Evolutionary conservation across 1,140 invertebrate genomes (phyloP).

Genomic region (Drosophila ohnishii): DNA sequence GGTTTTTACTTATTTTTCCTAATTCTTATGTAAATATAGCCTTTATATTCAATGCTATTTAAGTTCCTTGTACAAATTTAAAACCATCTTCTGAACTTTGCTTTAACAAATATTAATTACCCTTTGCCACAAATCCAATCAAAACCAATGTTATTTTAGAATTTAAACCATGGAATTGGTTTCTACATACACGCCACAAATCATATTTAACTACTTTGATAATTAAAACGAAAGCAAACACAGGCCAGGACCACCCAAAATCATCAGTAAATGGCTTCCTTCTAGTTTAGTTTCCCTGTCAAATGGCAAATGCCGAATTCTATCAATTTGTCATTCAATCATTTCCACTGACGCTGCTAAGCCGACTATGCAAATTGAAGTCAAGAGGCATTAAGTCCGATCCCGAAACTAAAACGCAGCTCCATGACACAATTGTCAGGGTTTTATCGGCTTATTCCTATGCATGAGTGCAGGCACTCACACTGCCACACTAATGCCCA

Average conservation of each 20-base stretch:
- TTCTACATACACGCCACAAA: background rate
- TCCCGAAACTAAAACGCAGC: conserved; percentile 54
- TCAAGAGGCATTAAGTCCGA: conserved; percentile 57
- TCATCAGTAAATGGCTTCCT: conserved; percentile 8
- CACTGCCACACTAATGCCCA: conserved; percentile 12
- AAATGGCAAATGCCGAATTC: conserved; percentile 36
- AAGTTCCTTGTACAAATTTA: background rate
- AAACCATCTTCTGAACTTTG: background rate
- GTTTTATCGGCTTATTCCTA: conserved; percentile 54
- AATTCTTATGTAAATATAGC: background rate
- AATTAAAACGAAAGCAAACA: conserved; percentile 22
- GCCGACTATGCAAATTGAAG: conserved; percentile 63
- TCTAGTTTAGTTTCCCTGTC: conserved; percentile 30
- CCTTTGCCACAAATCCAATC: background rate
- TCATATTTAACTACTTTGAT: conserved; percentile 9
- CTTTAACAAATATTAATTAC: background rate
- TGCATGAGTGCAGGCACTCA: conserved; percentile 50
- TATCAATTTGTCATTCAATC: conserved; percentile 51
- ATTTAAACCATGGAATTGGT: background rate
- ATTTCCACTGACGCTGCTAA: conserved; percentile 40
- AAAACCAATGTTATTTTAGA: background rate
- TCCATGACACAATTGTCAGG: conserved; percentile 60
- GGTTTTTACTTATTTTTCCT: background rate
- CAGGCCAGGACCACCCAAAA: background rate
- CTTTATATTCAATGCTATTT: background rate